These are phyloP conservation scores for Drosophila kikkawai DNA, from an alignment of 1,140 invertebrate genomes.

Conservation along the genomic window DNA sequence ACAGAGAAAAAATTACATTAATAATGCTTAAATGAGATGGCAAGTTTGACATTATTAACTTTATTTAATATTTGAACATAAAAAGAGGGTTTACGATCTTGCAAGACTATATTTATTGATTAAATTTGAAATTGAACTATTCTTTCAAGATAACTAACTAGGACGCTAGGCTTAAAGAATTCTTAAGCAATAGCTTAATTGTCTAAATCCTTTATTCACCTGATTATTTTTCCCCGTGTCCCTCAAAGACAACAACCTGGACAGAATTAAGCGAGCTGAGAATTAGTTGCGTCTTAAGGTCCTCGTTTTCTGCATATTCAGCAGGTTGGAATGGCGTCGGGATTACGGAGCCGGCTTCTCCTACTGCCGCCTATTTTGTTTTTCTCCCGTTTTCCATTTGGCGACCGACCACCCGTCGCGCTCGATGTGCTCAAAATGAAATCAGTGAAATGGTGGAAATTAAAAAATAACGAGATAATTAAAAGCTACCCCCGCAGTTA, in stretches of 20 bases:
- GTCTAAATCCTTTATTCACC: too few relatives aligned
- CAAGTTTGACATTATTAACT: neutral
- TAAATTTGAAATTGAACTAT: neutral
- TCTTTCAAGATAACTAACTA: neutral
- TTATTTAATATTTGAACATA: neutral
- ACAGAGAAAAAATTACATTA: slow-evolving; percentile 5
- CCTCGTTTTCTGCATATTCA: slow-evolving; percentile 38
- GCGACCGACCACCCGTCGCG: slow-evolving; percentile 41
- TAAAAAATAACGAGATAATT: slow-evolving; percentile 83
- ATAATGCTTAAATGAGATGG: too few relatives aligned
- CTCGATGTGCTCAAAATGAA: slow-evolving; percentile 68
- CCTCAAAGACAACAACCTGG: slow-evolving; percentile 40
- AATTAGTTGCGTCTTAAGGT: slow-evolving; percentile 59
- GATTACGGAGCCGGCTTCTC: slow-evolving; percentile 15
- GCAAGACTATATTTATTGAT: neutral
- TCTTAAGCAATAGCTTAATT: neutral
- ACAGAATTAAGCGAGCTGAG: slow-evolving; percentile 50
- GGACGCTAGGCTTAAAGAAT: neutral
- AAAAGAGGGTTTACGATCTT: neutral
- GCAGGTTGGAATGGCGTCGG: slow-evolving; percentile 28
- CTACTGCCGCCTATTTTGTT: neutral
- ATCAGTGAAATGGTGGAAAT: slow-evolving; percentile 79
- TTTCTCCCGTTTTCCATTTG: neutral
- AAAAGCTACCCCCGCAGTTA: slow-evolving; percentile 79
- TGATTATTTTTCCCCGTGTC: slow-evolving; percentile 2